Evolutionary conservation across 92 coral and sea anemone species (phyloP).

Genomic region (Plumapathes pennacea): DNA sequence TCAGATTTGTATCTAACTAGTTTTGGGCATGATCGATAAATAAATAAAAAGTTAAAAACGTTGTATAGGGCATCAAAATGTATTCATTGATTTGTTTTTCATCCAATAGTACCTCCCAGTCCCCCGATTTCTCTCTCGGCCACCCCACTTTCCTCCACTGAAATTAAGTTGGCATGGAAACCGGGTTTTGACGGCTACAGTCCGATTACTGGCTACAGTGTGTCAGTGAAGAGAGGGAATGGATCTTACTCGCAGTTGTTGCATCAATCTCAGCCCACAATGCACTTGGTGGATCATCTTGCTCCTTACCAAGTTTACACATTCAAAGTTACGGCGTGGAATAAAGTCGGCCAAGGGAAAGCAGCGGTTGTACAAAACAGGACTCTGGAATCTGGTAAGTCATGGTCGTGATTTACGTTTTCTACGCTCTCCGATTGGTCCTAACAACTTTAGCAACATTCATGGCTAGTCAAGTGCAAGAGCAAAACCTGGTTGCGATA

Average conservation of each 20-base stretch:
- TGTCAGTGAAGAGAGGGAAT: slow-evolving; percentile 40
- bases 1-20: too few relatives aligned
- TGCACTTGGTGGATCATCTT: slow-evolving; percentile 41
- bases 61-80: too few relatives aligned
- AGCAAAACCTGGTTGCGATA: too few relatives aligned
- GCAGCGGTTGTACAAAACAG: slow-evolving; percentile 39
- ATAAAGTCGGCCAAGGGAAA: slow-evolving; percentile 68
- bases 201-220: slow-evolving; percentile 65
- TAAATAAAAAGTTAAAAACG: too few relatives aligned
- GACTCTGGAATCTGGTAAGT: slow-evolving; percentile 78
- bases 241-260: slow-evolving; percentile 7
- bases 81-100: neutral
- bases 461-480: too few relatives aligned
- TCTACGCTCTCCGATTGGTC: neutral
- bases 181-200: slow-evolving; percentile 87
- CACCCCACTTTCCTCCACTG: slow-evolving; percentile 57
- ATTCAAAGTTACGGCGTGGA: slow-evolving; percentile 59
- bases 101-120: slow-evolving; percentile 72
- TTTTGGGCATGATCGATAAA: too few relatives aligned
- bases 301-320: slow-evolving; percentile 66
- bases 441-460: too few relatives aligned
- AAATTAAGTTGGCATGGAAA: slow-evolving; percentile 80
- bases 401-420: neutral
- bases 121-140: slow-evolving; percentile 55
- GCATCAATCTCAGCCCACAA: slow-evolving; percentile 10